A percentile compares a stretch with the other conserved stretches of the same genome.
Evolutionary conservation across 1,140 invertebrate genomes (phyloP).

Genomic region (Mylabris phalerata): DNA sequence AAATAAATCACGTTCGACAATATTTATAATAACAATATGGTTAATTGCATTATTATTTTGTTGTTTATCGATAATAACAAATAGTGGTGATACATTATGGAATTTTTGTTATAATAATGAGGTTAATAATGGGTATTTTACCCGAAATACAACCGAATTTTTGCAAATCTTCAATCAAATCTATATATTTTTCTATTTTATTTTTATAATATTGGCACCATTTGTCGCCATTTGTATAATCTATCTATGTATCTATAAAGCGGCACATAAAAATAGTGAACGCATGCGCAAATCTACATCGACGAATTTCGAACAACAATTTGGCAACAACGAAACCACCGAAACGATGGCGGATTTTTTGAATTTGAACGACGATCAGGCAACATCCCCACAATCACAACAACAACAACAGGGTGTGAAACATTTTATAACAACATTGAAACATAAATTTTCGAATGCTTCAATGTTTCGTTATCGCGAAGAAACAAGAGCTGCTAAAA

Average conservation of each 20-base stretch:
- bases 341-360: slow-evolving; percentile 30
- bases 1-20: slow-evolving; percentile 61
- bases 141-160: slow-evolving; percentile 16
- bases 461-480: slow-evolving; percentile 75
- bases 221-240: slow-evolving; percentile 61
- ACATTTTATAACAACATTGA: slow-evolving; percentile 60
- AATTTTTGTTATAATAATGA: slow-evolving; percentile 38
- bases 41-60: slow-evolving; percentile 53
- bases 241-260: slow-evolving; percentile 64
- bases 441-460: slow-evolving; percentile 71
- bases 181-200: slow-evolving; percentile 46
- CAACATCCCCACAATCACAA: too few species aligned
- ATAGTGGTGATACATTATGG: slow-evolving; percentile 46
- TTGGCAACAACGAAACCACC: neutral
- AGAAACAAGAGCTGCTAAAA: slow-evolving; percentile 71
- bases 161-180: slow-evolving; percentile 27
- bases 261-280: slow-evolving; percentile 62
- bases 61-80: slow-evolving; percentile 33
- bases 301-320: slow-evolving; percentile 12
- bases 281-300: slow-evolving; percentile 51
- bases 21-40: slow-evolving; percentile 65
- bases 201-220: slow-evolving; percentile 59
- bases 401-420: too few species aligned
- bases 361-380: too few species aligned
- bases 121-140: too few species aligned